Conservation (phyloP, 2,113 vertebrate species). For the Chaetura pelagica region DNA sequence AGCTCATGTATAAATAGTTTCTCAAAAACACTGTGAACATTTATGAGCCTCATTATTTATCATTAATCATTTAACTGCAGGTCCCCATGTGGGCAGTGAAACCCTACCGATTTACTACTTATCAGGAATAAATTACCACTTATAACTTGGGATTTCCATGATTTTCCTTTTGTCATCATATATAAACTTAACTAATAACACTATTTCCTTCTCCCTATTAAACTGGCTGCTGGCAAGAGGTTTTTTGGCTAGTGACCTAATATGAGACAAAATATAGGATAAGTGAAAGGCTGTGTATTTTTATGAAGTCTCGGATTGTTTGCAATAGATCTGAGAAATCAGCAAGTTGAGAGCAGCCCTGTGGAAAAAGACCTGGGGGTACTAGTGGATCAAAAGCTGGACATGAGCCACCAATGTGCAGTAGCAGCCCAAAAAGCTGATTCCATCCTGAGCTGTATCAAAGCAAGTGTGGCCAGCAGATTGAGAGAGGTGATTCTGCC, state of each 20-base stretch:
- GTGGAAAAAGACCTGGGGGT: too few species aligned
- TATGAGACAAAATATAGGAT: constrained; percentile 39
- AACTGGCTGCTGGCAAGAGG: constrained; percentile 23
- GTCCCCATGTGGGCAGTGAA: constrained; percentile 67
- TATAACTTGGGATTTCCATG: constrained; percentile 49
- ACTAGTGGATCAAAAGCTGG: too few species aligned
- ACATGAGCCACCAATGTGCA: too few species aligned
- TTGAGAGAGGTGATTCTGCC: too few species aligned
- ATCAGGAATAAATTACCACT: constrained; percentile 76
- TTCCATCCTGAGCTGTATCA: too few species aligned
- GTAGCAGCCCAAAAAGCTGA: too few species aligned
- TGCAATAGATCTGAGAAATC: constrained; percentile 56
- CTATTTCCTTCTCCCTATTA: constrained; percentile 63
- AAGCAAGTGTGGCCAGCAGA: too few species aligned
- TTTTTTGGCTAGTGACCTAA: constrained; percentile 36
- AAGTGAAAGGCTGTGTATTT: constrained; percentile 44
- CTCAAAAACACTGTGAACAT: constrained; percentile 55
- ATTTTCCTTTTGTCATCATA: constrained; percentile 75
- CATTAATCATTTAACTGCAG: constrained; percentile 74
- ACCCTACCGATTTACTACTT: constrained; percentile 75
- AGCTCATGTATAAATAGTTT: constrained; percentile 79
- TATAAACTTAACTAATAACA: too few species aligned
- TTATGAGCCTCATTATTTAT: constrained; percentile 77
- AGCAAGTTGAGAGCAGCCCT: not conserved
- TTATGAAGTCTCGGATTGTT: constrained; percentile 40